phyloP scores from a whole-genome alignment of 2,113 vertebrate species.

The Sialia sialis region DNA sequence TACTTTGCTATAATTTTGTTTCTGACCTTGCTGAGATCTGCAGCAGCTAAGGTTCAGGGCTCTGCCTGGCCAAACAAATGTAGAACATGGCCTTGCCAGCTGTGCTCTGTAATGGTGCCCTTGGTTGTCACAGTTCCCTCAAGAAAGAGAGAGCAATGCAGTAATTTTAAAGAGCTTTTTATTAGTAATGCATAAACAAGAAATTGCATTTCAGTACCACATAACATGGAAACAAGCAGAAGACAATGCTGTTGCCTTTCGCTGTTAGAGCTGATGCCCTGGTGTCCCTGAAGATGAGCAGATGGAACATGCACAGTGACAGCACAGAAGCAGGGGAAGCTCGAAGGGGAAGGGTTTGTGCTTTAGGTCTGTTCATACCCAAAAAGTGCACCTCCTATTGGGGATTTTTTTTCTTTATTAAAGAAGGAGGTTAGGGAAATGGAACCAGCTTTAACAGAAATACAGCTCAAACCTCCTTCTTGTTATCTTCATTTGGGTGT shows the following conservation, averaged over 20 bases:
- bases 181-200: slow-evolving; percentile 32
- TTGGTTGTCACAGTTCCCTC: accelerated
- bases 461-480: not conserved
- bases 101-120: accelerated
- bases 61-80: not conserved
- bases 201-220: not conserved
- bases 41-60: not conserved
- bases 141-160: not conserved
- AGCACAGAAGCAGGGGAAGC: not conserved
- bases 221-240: not conserved
- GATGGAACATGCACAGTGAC: not conserved
- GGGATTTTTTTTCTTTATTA: not conserved
- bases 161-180: not conserved
- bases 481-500: not conserved
- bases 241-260: not conserved
- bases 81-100: not conserved
- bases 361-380: not conserved
- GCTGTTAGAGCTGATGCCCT: not conserved
- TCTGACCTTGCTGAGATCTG: not conserved
- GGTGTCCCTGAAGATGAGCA: not conserved
- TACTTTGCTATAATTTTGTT: not conserved
- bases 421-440: accelerated
- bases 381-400: not conserved
- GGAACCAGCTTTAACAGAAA: not conserved
- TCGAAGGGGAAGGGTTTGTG: not conserved